Base-by-base conservation (phyloP, 2,797 vertebrate species). In the Argyrosomus regius region DNA sequence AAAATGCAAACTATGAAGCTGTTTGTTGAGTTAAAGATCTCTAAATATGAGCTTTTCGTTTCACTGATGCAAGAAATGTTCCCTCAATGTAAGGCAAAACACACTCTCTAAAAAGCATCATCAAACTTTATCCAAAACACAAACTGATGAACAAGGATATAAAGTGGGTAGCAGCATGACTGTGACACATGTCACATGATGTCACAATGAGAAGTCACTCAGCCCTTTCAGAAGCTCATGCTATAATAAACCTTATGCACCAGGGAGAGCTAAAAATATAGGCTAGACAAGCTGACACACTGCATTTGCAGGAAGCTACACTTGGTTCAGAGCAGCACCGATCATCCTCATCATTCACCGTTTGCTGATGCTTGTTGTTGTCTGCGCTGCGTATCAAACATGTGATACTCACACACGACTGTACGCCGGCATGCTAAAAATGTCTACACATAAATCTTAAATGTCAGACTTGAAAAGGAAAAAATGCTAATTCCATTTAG, bases 261-360 rank as follows among this genome's bases (percentile, higher is more conserved):
- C 66, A 85, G 89, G 87, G 89, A 92, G 81, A 63, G 75, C 87
- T 91, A 90, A 91, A 92, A 91, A 93, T 93, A 93, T 65, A 56
- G 81, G 53, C 77, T 82, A 92, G 90, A 93, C 89, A 84, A 91
- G 92, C 89, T 91, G 91, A 92, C 89, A 90, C 80, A 63, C 87
- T 87, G 89, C 85, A 70, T 88, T 89, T 85, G 75, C 82, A 89
- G 77, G 82, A 88, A 85, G 82, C 85, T 72, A 78, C 82, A 72
- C 84, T 84, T 82, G 31, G 52, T 77, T 78, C 81, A 43, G 74
- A 82, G 66, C 20, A 6, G 71, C 75, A 86, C 91, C 89, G 88
- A 72, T 92, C 81, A 82, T 57, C n/a, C 78, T 78, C 49, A 57
- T 85, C 81, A 72, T 54, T 89, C 72, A 64, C 41, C 49, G 41